Conservation (phyloP, 2,797 vertebrate genomes). For the Ptychadena robeensis region DNA sequence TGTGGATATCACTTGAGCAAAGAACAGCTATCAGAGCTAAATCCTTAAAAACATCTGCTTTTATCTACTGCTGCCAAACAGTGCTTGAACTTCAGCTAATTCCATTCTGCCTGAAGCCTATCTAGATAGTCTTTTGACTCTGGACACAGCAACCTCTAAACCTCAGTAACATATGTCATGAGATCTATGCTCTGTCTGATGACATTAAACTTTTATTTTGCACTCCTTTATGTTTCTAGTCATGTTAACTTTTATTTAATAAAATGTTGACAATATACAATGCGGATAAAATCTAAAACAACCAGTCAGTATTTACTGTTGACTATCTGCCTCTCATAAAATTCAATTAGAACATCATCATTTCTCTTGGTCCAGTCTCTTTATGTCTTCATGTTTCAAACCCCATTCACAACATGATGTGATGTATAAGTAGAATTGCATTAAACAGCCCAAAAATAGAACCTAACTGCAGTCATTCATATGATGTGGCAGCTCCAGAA, state of each 20-base stretch:
- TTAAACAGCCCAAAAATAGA: no score
- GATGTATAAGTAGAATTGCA: no score
- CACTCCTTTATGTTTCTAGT: not conserved
- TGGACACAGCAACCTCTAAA: not conserved
- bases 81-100: constrained; percentile 20
- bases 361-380: no score
- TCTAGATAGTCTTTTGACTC: constrained; percentile 25
- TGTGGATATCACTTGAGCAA: constrained; percentile 24
- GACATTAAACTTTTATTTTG: not conserved
- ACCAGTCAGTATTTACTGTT: not conserved
- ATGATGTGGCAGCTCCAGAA: no score
- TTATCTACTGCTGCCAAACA: constrained; percentile 9
- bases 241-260: not conserved
- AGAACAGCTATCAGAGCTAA: constrained; percentile 20
- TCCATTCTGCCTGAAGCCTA: constrained; percentile 21
- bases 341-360: not conserved
- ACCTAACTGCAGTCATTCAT: no score
- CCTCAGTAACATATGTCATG: not conserved
- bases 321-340: not conserved
- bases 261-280: not conserved
- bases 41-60: constrained; percentile 20
- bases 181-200: not conserved
- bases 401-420: no score
- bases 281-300: not conserved
- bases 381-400: no score